Percentiles rank a stretch among this genome's conserved stretches.
Conservation (phyloP, 2,797 vertebrate species). For the Gila robusta region DNA sequence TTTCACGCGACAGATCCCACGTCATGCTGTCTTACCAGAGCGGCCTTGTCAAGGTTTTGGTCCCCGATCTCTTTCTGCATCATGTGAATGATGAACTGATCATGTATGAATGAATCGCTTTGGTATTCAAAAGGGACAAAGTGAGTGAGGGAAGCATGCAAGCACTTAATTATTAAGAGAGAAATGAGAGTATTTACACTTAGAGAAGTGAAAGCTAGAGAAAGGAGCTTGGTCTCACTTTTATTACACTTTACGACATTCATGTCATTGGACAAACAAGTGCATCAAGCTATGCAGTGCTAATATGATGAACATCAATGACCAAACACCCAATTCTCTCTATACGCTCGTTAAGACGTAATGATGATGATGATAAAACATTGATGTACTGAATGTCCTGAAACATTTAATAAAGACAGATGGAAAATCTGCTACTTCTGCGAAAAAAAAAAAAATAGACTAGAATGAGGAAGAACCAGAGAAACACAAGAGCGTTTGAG, state of each 20-base stretch:
- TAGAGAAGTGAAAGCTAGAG: conserved; percentile 25
- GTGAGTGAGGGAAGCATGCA: conserved; percentile 65
- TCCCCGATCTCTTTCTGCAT: conserved; percentile 64
- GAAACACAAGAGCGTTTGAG: not conserved
- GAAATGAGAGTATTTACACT: conserved; percentile 43
- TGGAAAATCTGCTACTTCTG: conserved; percentile 17
- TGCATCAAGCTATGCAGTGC: conserved; percentile 20
- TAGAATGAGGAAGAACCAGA: conserved; percentile 1
- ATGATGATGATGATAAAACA: conserved; percentile 22
- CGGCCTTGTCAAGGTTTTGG: conserved; percentile 19
- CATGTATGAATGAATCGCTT: conserved; percentile 76
- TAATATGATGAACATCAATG: conserved; percentile 28
- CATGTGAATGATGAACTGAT: conserved; percentile 44
- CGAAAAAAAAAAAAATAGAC: not conserved
- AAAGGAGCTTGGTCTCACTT: conserved; percentile 24
- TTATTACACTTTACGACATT: conserved; percentile 14
- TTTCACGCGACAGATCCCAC: conserved; percentile 17
- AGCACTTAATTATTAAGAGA: conserved; percentile 16
- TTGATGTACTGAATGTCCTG: not conserved
- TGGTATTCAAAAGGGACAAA: conserved; percentile 79
- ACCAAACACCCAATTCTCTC: conserved; percentile 13
- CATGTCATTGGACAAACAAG: conserved; percentile 30
- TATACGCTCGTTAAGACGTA: not conserved
- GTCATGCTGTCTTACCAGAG: not conserved
- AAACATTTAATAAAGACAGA: conserved; percentile 3